phyloP scores from a whole-genome alignment of 2,113 vertebrate genomes.

The Hiodon tergisus region DNA sequence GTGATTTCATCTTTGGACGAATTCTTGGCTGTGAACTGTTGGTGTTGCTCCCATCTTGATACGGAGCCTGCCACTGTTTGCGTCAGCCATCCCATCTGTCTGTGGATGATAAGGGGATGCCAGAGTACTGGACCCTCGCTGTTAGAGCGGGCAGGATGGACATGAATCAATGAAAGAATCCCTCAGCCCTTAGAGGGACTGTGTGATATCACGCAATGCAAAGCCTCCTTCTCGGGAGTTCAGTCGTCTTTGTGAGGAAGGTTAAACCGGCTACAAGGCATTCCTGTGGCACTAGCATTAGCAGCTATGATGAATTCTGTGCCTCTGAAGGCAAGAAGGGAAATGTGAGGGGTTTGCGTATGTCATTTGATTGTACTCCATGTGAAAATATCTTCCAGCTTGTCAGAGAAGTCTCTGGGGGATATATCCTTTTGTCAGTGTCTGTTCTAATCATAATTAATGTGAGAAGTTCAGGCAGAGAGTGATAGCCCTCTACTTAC shows the following conservation, averaged over 20 bases:
- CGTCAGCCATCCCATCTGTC: conserved; percentile 1
- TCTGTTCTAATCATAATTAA: background rate
- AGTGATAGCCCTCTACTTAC: background rate
- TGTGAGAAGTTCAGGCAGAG: background rate
- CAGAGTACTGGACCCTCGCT: background rate
- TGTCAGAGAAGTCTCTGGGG: background rate
- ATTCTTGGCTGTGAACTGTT: conserved; percentile 7
- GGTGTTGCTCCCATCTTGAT: conserved; percentile 2
- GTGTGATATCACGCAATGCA: too few species aligned
- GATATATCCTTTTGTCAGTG: background rate
- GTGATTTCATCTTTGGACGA: conserved; percentile 10
- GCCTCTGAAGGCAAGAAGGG: too few species aligned
- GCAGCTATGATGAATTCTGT: too few species aligned
- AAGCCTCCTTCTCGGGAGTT: too few species aligned
- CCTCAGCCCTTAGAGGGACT: too few species aligned
- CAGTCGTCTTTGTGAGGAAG: too few species aligned
- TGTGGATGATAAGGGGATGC: background rate
- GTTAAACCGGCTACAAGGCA: too few species aligned
- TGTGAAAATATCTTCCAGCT: background rate
- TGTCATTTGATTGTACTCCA: background rate
- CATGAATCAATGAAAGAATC: too few species aligned
- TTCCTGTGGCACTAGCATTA: too few species aligned
- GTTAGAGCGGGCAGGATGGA: too few species aligned
- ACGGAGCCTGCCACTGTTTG: background rate
- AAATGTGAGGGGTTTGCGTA: background rate